A percentile compares a stretch with the other conserved stretches of the same genome.
These are phyloP conservation scores for Galeopsomyia nigrocyanea DNA, from an alignment of 2,888 invertebrate species.

Conservation along the genomic window DNA sequence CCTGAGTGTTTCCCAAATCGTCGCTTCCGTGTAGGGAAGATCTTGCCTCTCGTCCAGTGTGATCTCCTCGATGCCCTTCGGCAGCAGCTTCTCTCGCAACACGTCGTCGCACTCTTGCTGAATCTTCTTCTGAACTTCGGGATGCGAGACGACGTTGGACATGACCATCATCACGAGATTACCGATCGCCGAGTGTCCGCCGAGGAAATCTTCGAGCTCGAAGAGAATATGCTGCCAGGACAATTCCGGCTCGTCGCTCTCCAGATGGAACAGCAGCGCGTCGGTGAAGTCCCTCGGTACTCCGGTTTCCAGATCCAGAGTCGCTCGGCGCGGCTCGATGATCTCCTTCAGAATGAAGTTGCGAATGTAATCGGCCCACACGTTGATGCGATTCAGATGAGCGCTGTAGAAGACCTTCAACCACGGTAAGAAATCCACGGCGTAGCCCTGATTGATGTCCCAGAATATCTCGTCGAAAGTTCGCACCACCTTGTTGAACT, in stretches of 20 bases:
- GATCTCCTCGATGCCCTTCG: conserved; percentile 71
- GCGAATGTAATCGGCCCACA: conserved; percentile 80
- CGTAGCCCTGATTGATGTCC: conserved; percentile 92
- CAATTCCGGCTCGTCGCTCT: conserved; percentile 75
- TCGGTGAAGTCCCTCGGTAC: conserved; percentile 84
- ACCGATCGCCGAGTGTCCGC: conserved; percentile 90
- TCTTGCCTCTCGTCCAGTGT: conserved; percentile 76
- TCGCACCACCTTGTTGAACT: conserved; percentile 78
- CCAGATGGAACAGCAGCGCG: conserved; percentile 79
- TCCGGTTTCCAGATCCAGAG: conserved; percentile 69
- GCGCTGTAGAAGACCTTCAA: conserved; percentile 79
- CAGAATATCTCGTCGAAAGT: conserved; percentile 90
- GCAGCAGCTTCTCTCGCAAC: conserved; percentile 25
- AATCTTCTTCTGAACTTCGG: conserved; percentile 76
- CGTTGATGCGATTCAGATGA: conserved; percentile 77
- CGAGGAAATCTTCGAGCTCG: conserved; percentile 88
- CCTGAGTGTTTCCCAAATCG: conserved; percentile 83
- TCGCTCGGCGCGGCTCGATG: conserved; percentile 73
- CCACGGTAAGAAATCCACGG: conserved; percentile 89
- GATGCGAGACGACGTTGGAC: conserved; percentile 78
- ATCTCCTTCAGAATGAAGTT: conserved; percentile 82
- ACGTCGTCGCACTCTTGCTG: conserved; percentile 78
- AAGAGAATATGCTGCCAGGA: conserved; percentile 84
- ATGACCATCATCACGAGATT: conserved; percentile 85
- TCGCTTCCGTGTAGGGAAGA: conserved; percentile 86